Evolutionary conservation across 2,888 invertebrate species (phyloP), one percentile per base, ranked within the genome.

Genomic region (Zygothrica quintamaculata): DNA sequence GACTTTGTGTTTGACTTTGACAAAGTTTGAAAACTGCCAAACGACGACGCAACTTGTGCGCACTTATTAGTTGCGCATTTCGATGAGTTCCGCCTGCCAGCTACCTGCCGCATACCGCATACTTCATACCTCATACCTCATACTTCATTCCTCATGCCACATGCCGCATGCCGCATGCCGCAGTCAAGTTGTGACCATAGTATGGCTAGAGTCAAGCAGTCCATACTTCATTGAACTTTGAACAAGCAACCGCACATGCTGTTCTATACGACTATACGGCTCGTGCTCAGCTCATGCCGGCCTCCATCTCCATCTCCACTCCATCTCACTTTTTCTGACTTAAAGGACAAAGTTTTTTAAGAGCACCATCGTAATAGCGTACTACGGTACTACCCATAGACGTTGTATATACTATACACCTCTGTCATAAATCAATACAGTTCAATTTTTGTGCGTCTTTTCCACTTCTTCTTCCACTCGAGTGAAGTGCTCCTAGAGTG

Each of bases 351-450:
- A 81, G 65, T 81, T 81, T 80, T 48, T 42, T 29, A 22, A 50
- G 37, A 34, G 55, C 43, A 36, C 26, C 37, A 15, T 31, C 22
- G 47, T n/a, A 39, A 33, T 18, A 16, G 34, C 13, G 9, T 6
- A 11, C 46, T 11, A 13, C 36, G 7, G 29, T 29, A 29, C 29
- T 29, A 29, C 5, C 8, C 26, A 8, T 26, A 8, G n/a, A n/a
- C 42, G 33, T 16, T 15, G 22, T 3, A 51, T 39, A 29, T 51
- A 33, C 16, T 16, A 25, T 34, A 64, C 71, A 78, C 74, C 74
- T 78, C 62, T 51, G 40, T 71, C 84, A 82, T 81, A 84, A 84
- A 84, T 84, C 84, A 82, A 82, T 84, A 84, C 66, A 72, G 77
- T 76, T 84, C 66, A 75, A 76, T 81, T 80, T 74, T 67, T 74